A percentile compares a stretch with the other conserved stretches of the same genome.
phyloP scores from a whole-genome alignment of 2,113 vertebrate species.

The Hippolais icterina region DNA sequence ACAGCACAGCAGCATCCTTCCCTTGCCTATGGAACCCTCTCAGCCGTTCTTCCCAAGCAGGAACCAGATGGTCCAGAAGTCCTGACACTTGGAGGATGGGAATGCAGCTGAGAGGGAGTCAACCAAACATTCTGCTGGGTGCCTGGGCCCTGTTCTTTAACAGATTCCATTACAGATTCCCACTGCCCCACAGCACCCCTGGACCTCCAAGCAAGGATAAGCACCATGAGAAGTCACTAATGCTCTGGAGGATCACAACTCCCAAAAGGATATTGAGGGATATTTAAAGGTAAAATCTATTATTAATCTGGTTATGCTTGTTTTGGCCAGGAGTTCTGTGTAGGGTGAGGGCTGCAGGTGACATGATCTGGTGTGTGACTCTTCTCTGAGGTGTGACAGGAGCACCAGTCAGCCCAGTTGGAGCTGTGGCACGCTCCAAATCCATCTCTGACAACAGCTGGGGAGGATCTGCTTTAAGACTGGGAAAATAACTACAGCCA shows the following conservation, averaged over 20 bases:
- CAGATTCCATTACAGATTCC: background rate
- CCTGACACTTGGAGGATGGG: background rate
- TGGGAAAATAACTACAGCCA: background rate
- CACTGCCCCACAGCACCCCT: background rate
- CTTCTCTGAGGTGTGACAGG: background rate
- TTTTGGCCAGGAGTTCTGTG: background rate
- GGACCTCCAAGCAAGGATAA: background rate
- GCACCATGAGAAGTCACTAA: background rate
- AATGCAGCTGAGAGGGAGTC: background rate
- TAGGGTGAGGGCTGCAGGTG: background rate
- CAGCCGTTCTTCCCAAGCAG: background rate
- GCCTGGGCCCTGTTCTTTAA: background rate
- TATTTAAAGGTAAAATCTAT: background rate
- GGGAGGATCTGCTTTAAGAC: background rate
- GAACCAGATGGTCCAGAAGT: background rate
- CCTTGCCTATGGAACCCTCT: accelerated
- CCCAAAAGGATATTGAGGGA: background rate
- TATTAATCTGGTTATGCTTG: background rate
- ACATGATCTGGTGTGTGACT: background rate
- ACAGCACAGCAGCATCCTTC: background rate
- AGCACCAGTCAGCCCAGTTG: background rate
- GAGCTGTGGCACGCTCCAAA: background rate
- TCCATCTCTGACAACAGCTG: background rate
- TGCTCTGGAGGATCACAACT: background rate
- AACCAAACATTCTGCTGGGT: background rate